Base-by-base conservation (phyloP, 2,888 invertebrate species). In the Nomada fabriciana region DNA sequence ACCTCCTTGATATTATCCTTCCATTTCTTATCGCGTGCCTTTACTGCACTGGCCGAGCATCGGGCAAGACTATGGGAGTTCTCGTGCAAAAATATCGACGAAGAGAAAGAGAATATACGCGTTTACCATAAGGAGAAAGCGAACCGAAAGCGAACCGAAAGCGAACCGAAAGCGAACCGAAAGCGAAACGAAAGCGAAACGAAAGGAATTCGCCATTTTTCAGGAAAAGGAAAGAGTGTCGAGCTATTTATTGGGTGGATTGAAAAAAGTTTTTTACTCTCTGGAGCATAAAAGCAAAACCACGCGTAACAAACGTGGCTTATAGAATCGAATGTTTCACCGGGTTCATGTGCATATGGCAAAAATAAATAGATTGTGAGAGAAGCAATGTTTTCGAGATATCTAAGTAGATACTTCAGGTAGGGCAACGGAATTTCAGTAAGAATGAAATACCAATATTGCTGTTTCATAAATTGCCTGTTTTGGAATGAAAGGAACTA, bases 21-120 rank as follows among this genome's bases (percentile, higher is more conserved):
- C 86, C 86, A 87, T 75, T 86, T 84, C 82, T 87, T 75, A 87
- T 87, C 76, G 87, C 86, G 87, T 87, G 87, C 87, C 87, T 87
- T 87, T 80, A 82, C 78, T 68, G 76, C 79, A 82, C 78, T 68
- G 76, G 80, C 65, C 76, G 77, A 76, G 61, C 78, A 72, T 78
- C 79, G 80, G 73, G 76, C 71, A 74, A 75, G 74, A 77, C 67
- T 59, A 71, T 71, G 55, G 64, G 72, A 69, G 72, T 75, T 70
- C 55, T 68, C 65, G 25, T 70, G 63, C 52, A 59, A 68, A 50
- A 77, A 70, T 13, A 15, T 53, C 15, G 57, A 15, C n/a, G 20
- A 69, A 64, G 15, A 23, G 52, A 23, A 9, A 53, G 13, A 47
- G 29, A 18, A 43, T 47, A 77, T 15, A 25, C 42, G 52, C n/a